Evolutionary conservation across 1,140 invertebrate species (phyloP).

Genomic region (Pogonomyrmex californicus): DNA sequence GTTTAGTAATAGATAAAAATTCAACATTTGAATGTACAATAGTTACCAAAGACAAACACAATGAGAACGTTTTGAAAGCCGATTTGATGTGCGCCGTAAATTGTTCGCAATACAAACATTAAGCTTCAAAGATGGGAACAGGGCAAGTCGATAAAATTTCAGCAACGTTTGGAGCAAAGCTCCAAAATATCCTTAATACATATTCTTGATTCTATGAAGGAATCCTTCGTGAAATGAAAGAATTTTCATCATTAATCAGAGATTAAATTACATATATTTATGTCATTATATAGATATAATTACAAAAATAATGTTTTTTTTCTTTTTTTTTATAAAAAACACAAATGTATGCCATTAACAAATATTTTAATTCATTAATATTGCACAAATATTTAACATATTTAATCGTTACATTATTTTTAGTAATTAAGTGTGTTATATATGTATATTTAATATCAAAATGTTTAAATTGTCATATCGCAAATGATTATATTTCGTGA

Average conservation of each 20-base stretch:
- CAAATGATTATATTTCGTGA: slow-evolving; percentile 19
- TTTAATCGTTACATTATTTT: background rate
- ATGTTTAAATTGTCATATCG: slow-evolving; percentile 21
- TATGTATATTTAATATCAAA: background rate
- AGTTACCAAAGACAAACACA: slow-evolving; percentile 8
- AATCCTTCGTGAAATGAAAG: background rate
- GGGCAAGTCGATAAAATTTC: slow-evolving; percentile 21
- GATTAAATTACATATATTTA: background rate
- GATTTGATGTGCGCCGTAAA: slow-evolving; percentile 20
- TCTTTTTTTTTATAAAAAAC: too few relatives aligned
- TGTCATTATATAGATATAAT: slow-evolving; percentile 22
- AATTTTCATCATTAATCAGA: background rate
- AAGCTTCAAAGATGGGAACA: slow-evolving; percentile 6
- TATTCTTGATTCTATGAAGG: background rate
- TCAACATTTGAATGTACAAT: background rate
- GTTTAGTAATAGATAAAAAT: background rate
- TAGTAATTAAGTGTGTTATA: background rate
- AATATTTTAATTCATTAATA: background rate
- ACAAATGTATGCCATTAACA: background rate
- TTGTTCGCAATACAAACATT: background rate
- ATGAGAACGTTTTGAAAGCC: slow-evolving; percentile 31
- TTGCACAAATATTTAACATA: background rate
- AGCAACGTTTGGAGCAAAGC: background rate
- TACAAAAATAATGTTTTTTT: background rate
- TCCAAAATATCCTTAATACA: slow-evolving; percentile 2